A percentile compares a stretch with the other conserved stretches of the same genome.
Evolutionary conservation across 2,888 invertebrate species (phyloP).

Genomic region (Andrena trimmerana): DNA sequence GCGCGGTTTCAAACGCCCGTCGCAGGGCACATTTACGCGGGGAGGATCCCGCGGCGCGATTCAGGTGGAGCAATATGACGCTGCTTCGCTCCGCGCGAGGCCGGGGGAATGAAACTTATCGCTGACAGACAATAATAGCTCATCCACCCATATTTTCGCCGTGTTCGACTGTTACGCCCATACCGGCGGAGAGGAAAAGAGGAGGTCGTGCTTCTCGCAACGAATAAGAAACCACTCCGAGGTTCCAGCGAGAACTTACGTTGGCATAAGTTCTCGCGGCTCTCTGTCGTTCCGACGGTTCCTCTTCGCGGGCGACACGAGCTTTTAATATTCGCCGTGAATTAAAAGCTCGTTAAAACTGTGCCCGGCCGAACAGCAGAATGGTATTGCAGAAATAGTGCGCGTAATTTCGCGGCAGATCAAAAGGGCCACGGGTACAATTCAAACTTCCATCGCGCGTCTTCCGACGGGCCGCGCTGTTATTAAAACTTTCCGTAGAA

Average conservation of each 20-base stretch:
- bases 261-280: conserved; percentile 3
- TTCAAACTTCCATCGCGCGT: conserved; percentile 25
- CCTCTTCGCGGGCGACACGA: background rate
- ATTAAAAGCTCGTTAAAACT: conserved; percentile 52
- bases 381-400: conserved; percentile 29
- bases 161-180: conserved; percentile 1
- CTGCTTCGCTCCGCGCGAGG: conserved; percentile 8
- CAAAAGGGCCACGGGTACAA: conserved; percentile 27
- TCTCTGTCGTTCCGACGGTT: conserved; percentile 1
- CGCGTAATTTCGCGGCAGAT: conserved; percentile 27
- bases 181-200: background rate
- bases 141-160: conserved; percentile 31
- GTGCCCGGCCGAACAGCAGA: background rate
- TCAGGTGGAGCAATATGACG: conserved; percentile 49
- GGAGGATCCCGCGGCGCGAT: conserved; percentile 22
- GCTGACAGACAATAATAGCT: conserved; percentile 56
- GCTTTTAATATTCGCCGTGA: conserved; percentile 40
- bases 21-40: conserved; percentile 56
- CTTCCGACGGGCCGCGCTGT: conserved; percentile 7
- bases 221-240: background rate
- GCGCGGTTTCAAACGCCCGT: conserved; percentile 39
- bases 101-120: conserved; percentile 44
- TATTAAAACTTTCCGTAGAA: conserved; percentile 37
- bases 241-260: conserved; percentile 4
- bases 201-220: background rate